Evolutionary conservation across 2,797 vertebrate species (phyloP).

Genomic region (Loriculus beryllinus): DNA sequence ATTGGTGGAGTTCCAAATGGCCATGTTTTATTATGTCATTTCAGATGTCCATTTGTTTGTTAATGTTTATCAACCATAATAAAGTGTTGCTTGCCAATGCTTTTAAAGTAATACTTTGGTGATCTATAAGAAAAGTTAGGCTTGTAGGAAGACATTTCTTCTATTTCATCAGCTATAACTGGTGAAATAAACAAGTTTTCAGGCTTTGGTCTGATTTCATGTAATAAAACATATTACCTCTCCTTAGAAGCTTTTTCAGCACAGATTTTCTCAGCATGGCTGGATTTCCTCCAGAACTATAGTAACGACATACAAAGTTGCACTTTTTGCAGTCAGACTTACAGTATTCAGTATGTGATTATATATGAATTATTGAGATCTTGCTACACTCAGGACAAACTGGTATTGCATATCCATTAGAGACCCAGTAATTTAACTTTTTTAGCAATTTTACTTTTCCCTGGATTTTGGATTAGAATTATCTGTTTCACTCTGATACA

Average conservation of each 20-base stretch:
- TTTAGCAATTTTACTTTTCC: neutral
- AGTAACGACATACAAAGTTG: neutral
- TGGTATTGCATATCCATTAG: neutral
- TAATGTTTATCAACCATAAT: neutral
- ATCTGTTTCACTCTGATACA: neutral
- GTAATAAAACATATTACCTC: neutral
- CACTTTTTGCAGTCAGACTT: neutral
- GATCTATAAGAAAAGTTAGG: neutral
- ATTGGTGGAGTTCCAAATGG: neutral
- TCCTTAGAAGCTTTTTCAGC: neutral
- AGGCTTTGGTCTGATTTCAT: neutral
- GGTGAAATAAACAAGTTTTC: neutral
- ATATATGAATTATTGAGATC: neutral
- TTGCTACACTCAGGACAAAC: neutral
- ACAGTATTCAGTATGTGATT: neutral
- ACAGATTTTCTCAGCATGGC: neutral
- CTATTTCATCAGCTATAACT: neutral
- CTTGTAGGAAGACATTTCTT: neutral
- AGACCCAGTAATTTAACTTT: neutral
- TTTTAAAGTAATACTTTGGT: neutral
- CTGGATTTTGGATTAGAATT: neutral
- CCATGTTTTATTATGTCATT: neutral
- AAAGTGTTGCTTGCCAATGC: neutral
- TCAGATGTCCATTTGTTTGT: neutral
- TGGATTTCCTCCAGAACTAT: neutral